Conservation (phyloP, 37 sponge, comb jelly and placozoan species). For the Diacarnus erythraeanus region DNA sequence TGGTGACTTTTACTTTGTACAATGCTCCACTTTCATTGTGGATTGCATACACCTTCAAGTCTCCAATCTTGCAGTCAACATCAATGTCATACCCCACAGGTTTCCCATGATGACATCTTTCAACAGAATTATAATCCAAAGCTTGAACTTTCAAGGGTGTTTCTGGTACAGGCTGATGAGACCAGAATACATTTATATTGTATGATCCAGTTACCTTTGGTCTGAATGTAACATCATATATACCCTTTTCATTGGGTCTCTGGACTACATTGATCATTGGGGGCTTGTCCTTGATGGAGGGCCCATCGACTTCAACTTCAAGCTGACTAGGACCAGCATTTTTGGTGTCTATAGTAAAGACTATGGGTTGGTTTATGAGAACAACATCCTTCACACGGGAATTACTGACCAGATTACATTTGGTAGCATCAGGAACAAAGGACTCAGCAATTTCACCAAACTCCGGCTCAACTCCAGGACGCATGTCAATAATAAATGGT, state of each 20-base stretch:
- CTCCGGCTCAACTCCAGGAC: constrained; percentile 10
- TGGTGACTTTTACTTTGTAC: constrained; percentile 41
- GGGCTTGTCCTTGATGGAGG: not conserved
- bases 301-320: constrained; percentile 36
- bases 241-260: not conserved
- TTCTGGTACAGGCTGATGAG: constrained; percentile 21
- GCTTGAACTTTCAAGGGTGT: constrained; percentile 51
- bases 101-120: constrained; percentile 27
- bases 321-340: constrained; percentile 57
- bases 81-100: constrained; percentile 39
- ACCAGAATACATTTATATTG: constrained; percentile 40
- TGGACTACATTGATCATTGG: not conserved
- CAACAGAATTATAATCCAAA: not conserved
- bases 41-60: constrained; percentile 45
- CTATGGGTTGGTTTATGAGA: constrained; percentile 23
- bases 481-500: constrained; percentile 49
- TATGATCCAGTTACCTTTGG: constrained; percentile 48
- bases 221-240: constrained; percentile 49
- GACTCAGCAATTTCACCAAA: constrained; percentile 19
- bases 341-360: constrained; percentile 46
- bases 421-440: constrained; percentile 15
- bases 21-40: constrained; percentile 37
- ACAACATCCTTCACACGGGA: constrained; percentile 32
- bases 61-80: constrained; percentile 42
- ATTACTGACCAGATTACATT: constrained; percentile 27